A percentile compares a stretch with the other conserved stretches of the same genome.
Evolutionary conservation across 2,888 invertebrate genomes (phyloP).

Genomic region (Mythimna ferrago): DNA sequence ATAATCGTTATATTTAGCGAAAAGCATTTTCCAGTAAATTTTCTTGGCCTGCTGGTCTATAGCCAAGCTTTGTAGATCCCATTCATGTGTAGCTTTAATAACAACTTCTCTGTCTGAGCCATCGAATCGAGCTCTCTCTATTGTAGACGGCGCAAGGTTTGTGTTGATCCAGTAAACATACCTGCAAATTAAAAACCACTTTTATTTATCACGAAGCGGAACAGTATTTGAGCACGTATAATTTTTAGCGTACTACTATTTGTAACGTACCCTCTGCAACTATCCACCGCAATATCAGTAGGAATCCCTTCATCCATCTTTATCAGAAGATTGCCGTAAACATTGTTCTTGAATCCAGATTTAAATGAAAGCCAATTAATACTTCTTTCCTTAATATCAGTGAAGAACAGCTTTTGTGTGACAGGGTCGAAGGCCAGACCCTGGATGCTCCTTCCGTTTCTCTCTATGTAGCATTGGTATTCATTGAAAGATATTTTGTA

Average conservation of each 20-base stretch:
- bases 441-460: neutral
- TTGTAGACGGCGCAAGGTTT: neutral
- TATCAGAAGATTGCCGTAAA: neutral
- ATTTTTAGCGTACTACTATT: too few relatives aligned
- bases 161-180: constrained; percentile 6
- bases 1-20: accelerated
- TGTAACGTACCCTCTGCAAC: neutral
- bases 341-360: neutral
- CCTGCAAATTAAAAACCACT: neutral
- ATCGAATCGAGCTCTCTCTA: constrained; percentile 5
- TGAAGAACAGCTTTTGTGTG: neutral
- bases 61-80: neutral
- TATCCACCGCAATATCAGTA: neutral
- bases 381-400: neutral
- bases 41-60: neutral
- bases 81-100: neutral
- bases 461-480: neutral
- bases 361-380: constrained; percentile 1
- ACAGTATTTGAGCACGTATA: neutral
- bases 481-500: neutral
- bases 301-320: neutral
- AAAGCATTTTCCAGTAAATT: neutral
- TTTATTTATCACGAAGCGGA: neutral
- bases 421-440: constrained; percentile 4
- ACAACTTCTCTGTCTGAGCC: neutral